Conservation (phyloP, 2,797 vertebrate species). For the Peromyscus nudipes region DNA sequence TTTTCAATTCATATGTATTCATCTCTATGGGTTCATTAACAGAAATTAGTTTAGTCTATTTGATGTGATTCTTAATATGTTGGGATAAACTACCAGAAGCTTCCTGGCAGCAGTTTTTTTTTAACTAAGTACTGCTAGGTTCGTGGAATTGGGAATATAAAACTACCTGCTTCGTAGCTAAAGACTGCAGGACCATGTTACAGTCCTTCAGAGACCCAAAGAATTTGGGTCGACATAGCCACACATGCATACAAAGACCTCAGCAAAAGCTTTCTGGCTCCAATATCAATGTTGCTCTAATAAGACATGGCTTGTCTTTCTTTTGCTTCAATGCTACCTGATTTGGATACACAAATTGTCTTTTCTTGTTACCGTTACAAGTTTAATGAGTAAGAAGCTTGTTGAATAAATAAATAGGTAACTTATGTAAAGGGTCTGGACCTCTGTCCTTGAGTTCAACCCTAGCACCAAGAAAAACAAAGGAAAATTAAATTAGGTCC, state of each 20-base stretch:
- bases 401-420: constrained; percentile 11
- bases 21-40: not conserved
- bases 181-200: not conserved
- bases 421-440: constrained; percentile 44
- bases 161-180: not conserved
- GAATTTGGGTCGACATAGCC: rapidly evolving
- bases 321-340: constrained; percentile 4
- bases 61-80: not conserved
- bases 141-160: not conserved
- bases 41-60: not conserved
- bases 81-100: constrained; percentile 24
- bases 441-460: not conserved
- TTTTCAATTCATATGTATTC: not conserved
- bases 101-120: not conserved
- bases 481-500: not conserved
- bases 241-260: too few relatives aligned
- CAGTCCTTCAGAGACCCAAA: not conserved
- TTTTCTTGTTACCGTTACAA: constrained; percentile 19
- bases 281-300: not conserved
- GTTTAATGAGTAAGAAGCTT: constrained; percentile 13
- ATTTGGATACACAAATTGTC: not conserved
- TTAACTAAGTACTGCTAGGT: not conserved
- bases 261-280: not conserved
- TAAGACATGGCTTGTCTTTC: not conserved
- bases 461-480: not conserved